Base-by-base conservation (phyloP, 2,113 vertebrate species). In the Candoia aspera region DNA sequence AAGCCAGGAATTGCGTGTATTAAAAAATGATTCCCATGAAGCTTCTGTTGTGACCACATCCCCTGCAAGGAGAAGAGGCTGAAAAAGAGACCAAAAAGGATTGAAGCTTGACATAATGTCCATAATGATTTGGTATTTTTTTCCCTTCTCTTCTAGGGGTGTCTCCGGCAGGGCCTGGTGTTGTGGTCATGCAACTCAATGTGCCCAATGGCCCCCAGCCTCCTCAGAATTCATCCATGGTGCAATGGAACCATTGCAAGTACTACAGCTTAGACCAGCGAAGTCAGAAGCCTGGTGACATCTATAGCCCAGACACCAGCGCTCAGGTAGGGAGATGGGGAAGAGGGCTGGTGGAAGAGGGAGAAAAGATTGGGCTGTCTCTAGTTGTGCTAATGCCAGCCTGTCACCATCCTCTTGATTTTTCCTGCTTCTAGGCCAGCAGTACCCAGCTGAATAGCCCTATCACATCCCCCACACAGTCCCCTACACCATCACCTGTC, bases 171-270 rank as follows among this genome's bases (percentile, higher is more conserved):
- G 98, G 98, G 86, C 98, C 99, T 29, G 98, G 99, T 9, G 98
- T 99, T 94, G 99, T 99, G 94, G 99, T 99, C 93, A 99, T 99
- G 99, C 99, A 99, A 97, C 97, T 99, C 94, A 99, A 99, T 64
- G 99, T 99, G 84, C 99, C 99, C 87, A 99, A 96, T 96, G 99
- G 96, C 98, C 98, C 91, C 98, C 99, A 98, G 97, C 97, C 95
- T 95, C 98, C 97, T 54, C 98, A 97, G 96, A 99, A 98, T 57
- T 98, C 99, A 89, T 97, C 98, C 1, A 97, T 99, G 97, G 99
- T 99, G 91, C 99, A 99, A 94, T 99, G 99, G 99, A 99, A 99
- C 97, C 98, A 99, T 90, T 99, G 99, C 98, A 99, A 99, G 97
- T 99, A 99, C 97, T 99, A 99, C 97, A 99, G 98, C 95, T 97